Evolutionary conservation across 2,113 vertebrate species (phyloP), one percentile per base, ranked within the genome.

Genomic region (Zeus faber): DNA sequence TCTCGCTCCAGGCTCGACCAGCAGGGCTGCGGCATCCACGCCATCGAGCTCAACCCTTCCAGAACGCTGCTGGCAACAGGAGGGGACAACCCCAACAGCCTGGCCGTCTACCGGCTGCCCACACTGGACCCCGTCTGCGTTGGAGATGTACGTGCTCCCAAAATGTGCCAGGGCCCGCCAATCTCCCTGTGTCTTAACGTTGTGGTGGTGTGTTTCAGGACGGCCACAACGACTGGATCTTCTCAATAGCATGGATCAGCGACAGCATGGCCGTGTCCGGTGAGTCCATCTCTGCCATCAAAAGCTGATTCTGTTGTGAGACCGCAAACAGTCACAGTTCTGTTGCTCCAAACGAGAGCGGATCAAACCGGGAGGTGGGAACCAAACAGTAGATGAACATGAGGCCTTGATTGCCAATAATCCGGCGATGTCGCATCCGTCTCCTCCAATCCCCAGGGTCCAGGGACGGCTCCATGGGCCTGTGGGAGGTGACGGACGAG

Each of bases 181-280:
- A 25, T 24, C 21, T n/a, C 14, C 4, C 26, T 44, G 40, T 56
- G 20, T 2, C 49, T 59, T 70, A 17, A 65, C 33, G 46, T 37
- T 2, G 7, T 16, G 40, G 3, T 18, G 4, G 4, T 73, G 16
- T 71, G 57, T 79, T 56, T 60, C 74, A 98, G 97, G 93, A 98
- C 61, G 97, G 96, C 48, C 97, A 99, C 78, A 98, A 98, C 72
- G 97, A 99, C 81, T 98, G 96, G 97, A 99, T 99, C 77, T 99
- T 99, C 87, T 99, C 97, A 62, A 98, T 99, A 79, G 95, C 95
- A 0, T 99, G 97, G 97, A 98, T 99, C 83, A 98, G 92, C 75
- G 97, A 99, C 81, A 94, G 84, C 56, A 93, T 98, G 94, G 97
- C 94, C 6, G 96, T 99, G 54, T 98, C 97, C 75, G 97, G 97